Base-by-base conservation (phyloP, 2,113 vertebrate genomes). In the Stercorarius parasiticus region DNA sequence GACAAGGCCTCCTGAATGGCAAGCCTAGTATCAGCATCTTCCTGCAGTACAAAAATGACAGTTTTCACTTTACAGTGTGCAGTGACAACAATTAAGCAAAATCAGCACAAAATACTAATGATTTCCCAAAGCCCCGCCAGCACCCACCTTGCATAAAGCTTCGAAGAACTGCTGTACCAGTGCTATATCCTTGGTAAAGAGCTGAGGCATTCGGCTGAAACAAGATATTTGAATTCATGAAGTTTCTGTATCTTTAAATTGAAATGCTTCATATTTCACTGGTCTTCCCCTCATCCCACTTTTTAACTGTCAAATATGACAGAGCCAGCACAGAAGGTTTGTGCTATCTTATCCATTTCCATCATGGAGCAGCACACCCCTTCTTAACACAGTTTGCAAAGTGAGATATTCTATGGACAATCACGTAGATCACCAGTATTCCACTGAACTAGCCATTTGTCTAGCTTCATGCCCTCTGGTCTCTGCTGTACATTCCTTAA, bases 131-230 rank as follows among this genome's bases (percentile, higher is more conserved):
- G 16, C 5, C 45, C 72, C 6, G 2, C 27, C 15, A 65, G 80
- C 40, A 96, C 98, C 30, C 94, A 99, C 99, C 99, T 99, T 99
- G 90, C 99, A 99, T 73, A 99, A 98, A 89, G 99, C 99, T 98
- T 99, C 99, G 97, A 99, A 99, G 91, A 99, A 99, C 97, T 99
- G 99, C 97, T 99, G 99, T 47, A 99, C 99, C 53, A 99, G 98
- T 21, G 99, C 99, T 91, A 99, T 99, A 94, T 99, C 99, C 98
- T 99, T 99, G 34, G 99, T 99, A 96, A 99, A 99, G 65, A 99
- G 98, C 96, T 99, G 99, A 14, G 99, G 99, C 99, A 99, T 99
- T 88, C 99, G 99, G 94, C 99, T 99, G 95, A 71, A 98, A 97
- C 32, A 97, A 98, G 94, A 94, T 29, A 91, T 72, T 90, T 82